A percentile compares a stretch with the other conserved stretches of the same genome.
phyloP scores from a whole-genome alignment of 1,140 invertebrate species.

The Diachasma alloeum region DNA sequence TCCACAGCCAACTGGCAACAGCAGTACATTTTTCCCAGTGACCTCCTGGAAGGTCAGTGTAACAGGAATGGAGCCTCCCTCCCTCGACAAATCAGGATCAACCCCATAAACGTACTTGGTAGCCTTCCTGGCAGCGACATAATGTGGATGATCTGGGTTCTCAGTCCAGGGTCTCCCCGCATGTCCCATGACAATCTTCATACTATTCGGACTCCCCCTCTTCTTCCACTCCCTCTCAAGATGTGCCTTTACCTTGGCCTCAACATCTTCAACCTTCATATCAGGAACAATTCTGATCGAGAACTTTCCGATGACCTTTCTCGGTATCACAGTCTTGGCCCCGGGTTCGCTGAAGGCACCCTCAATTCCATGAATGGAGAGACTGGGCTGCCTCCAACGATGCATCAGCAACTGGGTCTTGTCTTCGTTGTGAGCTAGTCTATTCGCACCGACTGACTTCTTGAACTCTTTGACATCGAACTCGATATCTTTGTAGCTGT shows the following conservation, averaged over 20 bases:
- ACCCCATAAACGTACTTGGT: slow-evolving; percentile 90
- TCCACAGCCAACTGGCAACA: slow-evolving; percentile 89
- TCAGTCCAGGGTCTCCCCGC: slow-evolving; percentile 91
- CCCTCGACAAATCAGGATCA: slow-evolving; percentile 92
- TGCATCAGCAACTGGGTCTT: slow-evolving; percentile 86
- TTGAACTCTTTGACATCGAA: slow-evolving; percentile 85
- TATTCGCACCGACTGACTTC: slow-evolving; percentile 74
- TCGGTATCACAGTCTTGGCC: slow-evolving; percentile 94
- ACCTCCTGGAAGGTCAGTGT: slow-evolving; percentile 90
- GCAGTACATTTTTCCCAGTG: slow-evolving; percentile 91
- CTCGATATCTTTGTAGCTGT: slow-evolving; percentile 86
- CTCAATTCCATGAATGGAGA: slow-evolving; percentile 93
- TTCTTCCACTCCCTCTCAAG: slow-evolving; percentile 75
- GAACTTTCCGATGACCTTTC: slow-evolving; percentile 95
- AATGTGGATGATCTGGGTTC: slow-evolving; percentile 91
- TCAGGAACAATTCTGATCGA: slow-evolving; percentile 94
- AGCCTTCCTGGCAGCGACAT: slow-evolving; percentile 85
- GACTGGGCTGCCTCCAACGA: slow-evolving; percentile 88
- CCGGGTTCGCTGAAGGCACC: slow-evolving; percentile 93
- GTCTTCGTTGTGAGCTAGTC: slow-evolving; percentile 78
- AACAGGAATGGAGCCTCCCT: slow-evolving; percentile 96
- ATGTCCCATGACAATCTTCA: slow-evolving; percentile 81
- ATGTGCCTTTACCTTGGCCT: slow-evolving; percentile 78
- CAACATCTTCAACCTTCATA: slow-evolving; percentile 82
- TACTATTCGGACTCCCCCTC: slow-evolving; percentile 84